Percentiles rank a stretch among this genome's conserved stretches.
These are phyloP conservation scores for Cavia aperea DNA, from an alignment of 2,113 vertebrate species.

Conservation along the genomic window DNA sequence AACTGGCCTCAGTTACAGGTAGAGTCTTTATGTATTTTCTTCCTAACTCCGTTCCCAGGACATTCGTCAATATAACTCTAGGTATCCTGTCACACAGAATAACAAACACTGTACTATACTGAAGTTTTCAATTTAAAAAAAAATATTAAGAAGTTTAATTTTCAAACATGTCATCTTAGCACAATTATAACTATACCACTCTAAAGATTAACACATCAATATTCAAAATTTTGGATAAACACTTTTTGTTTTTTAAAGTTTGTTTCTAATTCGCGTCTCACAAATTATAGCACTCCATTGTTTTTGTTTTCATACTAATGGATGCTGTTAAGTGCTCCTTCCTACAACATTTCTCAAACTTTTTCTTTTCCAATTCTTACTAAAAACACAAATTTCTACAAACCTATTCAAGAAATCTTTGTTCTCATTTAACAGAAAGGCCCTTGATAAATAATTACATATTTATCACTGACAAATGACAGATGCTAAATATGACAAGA, in stretches of 20 bases:
- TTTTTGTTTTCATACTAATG: conserved; percentile 16
- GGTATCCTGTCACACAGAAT: conserved; percentile 80
- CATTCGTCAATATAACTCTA: conserved; percentile 82
- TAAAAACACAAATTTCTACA: conserved; percentile 36
- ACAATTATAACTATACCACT: conserved; percentile 11
- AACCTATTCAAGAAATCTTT: conserved; percentile 34
- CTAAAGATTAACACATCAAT: conserved; percentile 34
- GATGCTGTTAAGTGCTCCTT: background rate
- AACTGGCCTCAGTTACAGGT: conserved; percentile 72
- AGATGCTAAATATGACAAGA: conserved; percentile 41
- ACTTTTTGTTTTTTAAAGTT: conserved; percentile 32
- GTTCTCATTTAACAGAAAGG: conserved; percentile 41
- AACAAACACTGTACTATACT: conserved; percentile 70
- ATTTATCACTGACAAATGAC: background rate
- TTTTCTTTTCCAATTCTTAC: conserved; percentile 26
- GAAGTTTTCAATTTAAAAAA: conserved; percentile 51
- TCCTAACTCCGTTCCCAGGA: conserved; percentile 81
- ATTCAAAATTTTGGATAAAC: conserved; percentile 21
- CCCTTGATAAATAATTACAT: background rate
- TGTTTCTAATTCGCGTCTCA: background rate
- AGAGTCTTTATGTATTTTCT: conserved; percentile 76
- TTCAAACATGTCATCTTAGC: conserved; percentile 47
- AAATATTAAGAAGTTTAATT: conserved; percentile 43
- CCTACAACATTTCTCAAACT: conserved; percentile 12
- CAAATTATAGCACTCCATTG: background rate